Base-by-base conservation (phyloP, 2,888 invertebrate genomes). In the Nomada flava region DNA sequence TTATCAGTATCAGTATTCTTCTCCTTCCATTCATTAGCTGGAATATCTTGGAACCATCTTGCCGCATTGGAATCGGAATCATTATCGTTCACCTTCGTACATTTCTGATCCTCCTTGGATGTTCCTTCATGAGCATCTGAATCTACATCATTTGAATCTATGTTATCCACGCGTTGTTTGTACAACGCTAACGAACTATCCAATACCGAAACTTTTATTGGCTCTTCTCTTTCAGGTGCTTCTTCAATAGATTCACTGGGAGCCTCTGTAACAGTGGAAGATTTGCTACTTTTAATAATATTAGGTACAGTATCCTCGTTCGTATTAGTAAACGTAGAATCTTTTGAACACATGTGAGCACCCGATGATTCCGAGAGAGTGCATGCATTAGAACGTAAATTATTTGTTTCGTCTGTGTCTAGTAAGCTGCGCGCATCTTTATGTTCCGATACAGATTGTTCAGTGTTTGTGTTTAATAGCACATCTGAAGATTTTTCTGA, bases 21-120 rank as follows among this genome's bases (percentile, higher is more conserved):
- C n/a, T 76, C 71, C 5, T 80, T 73, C 89, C 90, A 91, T 63
- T 92, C 90, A 0, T 89, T 88, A 15, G 88, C 91, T 3, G 90
- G 73, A 67, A 91, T 89, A 60, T 92, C 90, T 83, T 90, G 86
- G 72, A 93, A 92, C 20, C 90, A 71, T 55, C 67, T 62, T 44
- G 63, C 84, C 2, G 78, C 57, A 72, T 80, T 79, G 20, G 42
- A 53, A 10, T 90, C 86, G 3, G 73, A 79, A 36, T 88, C 87
- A 23, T 82, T 84, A 11, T 86, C 88, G 7, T 62, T 52, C 9
- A 52, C 36, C 55, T 77, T 69, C 7, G 11, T 36, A 55, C 26
- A 70, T 79, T 75, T 64, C 76, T 64, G 36, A 76, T 29, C 15
- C 10, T 67, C 11, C 15, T 52, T 23, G 11, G 13, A 29, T 23